Evolutionary conservation across 2,888 invertebrate genomes (phyloP), one percentile per base, ranked within the genome.

Genomic region (Steinernema scapterisci): DNA sequence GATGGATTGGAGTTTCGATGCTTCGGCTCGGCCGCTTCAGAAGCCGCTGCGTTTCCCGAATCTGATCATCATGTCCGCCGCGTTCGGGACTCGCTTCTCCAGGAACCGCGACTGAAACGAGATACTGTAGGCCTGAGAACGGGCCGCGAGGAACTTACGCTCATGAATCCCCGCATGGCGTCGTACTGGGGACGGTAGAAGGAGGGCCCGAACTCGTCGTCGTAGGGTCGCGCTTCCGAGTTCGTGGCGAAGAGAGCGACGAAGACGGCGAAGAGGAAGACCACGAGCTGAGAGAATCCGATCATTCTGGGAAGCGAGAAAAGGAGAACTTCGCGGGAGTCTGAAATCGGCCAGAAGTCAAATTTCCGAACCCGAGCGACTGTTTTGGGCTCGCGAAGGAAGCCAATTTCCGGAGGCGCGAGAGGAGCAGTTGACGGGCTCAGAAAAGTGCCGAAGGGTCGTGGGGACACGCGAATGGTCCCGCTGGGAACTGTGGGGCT

Each of bases 111-210:
- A 21, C 63, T 63, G 63, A 16, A 63, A 63, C 2, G 13, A n/a
- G 63, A 16, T 13, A 21, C 19, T 19, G 52, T 52, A n/a, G n/a
- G n/a, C 7, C 3, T 2, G 52, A 11, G 38, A 6, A 9, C 9
- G 38, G 5, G 21, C 1, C 19, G 11, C 1, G 7, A 25, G 31
- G 63, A 25, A 63, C 63, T 63, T 31, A 63, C 63, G 63, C 16
- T n/a, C 63, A 63, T 63, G 63, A 63, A 63, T 2, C 31, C 63
- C 16, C 63, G 63, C 16, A 63, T 16, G 31, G 63, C 63, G 38
- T 63, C 63, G 63, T 63, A 63, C 31, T 63, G 63, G 31, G 63
- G 63, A 63, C 63, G 63, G 63, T 63, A 63, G 63, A 63, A 63
- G 38, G 31, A 21, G 63, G 63, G 16, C 5, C 63, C 31, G 63